Evolutionary conservation across 2,797 vertebrate species (phyloP).

Genomic region (Megalops cyprinoides): DNA sequence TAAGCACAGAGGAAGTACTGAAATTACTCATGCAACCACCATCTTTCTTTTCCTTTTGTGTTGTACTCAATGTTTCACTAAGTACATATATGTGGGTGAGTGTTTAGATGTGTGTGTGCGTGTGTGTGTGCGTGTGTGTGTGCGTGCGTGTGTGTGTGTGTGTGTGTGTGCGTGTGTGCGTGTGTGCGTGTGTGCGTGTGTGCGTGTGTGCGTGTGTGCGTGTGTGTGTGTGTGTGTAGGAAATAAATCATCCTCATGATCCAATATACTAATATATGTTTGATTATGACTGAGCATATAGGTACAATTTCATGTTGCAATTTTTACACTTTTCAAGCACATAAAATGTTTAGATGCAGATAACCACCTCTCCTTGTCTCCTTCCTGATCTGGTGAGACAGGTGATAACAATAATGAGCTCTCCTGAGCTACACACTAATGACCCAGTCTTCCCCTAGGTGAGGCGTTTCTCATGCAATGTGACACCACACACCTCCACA

Average conservation of each 20-base stretch:
- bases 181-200: no score
- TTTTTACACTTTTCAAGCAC: not conserved
- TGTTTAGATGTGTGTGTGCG: no score
- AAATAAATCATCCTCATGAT: no score
- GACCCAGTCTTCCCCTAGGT: not conserved
- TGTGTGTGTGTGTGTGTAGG: no score
- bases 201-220: no score
- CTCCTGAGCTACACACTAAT: conserved; percentile 2
- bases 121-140: no score
- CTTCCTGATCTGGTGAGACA: not conserved
- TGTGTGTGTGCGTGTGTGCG: no score
- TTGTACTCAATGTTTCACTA: not conserved
- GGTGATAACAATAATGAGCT: conserved; percentile 4
- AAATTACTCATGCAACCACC: not conserved
- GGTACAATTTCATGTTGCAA: no score
- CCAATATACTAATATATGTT: no score
- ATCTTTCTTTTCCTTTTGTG: not conserved
- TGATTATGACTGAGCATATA: no score
- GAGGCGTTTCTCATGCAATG: not conserved
- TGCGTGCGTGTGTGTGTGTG: no score
- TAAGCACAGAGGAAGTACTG: not conserved
- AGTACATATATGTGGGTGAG: conserved; percentile 7
- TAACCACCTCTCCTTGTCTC: not conserved
- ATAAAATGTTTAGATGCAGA: not conserved
- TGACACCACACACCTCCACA: not conserved